Conservation (phyloP, 2,113 vertebrate species). For the Antechinus stuartii region DNA sequence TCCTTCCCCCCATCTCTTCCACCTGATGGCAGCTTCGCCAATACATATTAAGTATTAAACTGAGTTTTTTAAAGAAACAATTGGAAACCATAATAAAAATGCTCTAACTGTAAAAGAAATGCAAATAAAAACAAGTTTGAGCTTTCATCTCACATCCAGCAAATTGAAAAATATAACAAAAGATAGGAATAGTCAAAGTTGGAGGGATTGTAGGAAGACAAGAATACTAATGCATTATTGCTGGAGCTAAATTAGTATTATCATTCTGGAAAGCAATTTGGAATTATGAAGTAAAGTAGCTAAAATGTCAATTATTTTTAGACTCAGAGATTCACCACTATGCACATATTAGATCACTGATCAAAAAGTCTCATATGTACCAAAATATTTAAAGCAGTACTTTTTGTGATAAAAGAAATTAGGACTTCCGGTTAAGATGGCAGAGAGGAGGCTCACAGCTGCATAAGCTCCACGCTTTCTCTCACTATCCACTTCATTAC, state of each 20-base stretch:
- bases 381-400: neutral
- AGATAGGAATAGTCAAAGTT: neutral
- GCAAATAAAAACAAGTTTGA: too few relatives aligned
- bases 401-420: neutral
- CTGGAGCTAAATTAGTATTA: neutral
- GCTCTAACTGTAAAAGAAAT: neutral
- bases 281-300: neutral
- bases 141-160: neutral
- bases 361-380: neutral
- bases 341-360: neutral
- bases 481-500: too few relatives aligned
- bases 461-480: too few relatives aligned
- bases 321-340: neutral
- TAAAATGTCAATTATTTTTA: neutral
- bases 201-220: neutral
- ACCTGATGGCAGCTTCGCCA: too few relatives aligned
- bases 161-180: neutral
- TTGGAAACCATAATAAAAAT: neutral
- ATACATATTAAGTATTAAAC: too few relatives aligned
- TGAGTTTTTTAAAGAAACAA: neutral
- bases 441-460: too few relatives aligned
- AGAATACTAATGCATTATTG: neutral
- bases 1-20: too few relatives aligned
- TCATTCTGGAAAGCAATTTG: neutral
- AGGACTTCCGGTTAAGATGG: too few relatives aligned